phyloP scores from a whole-genome alignment of 2,888 invertebrate genomes.

The Zootermopsis nevadensis region DNA sequence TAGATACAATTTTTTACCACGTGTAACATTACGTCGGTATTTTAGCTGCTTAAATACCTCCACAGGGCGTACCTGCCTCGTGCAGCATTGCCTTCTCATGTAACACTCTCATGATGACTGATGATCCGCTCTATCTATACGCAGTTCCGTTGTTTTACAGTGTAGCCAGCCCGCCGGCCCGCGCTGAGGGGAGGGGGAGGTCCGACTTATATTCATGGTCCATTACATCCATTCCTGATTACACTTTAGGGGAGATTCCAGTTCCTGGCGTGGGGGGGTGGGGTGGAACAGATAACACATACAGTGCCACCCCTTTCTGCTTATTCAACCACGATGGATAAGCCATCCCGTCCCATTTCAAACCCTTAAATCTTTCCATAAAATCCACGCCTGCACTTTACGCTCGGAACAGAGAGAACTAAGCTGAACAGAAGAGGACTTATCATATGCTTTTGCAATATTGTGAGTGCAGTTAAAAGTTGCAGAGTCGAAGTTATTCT shows the following conservation, averaged over 20 bases:
- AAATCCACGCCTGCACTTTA: neutral
- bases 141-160: constrained; percentile 16
- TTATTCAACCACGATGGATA: constrained; percentile 41
- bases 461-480: neutral
- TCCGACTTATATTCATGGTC: constrained; percentile 39
- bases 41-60: too few species aligned
- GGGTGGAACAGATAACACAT: constrained; percentile 31
- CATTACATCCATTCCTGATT: constrained; percentile 43
- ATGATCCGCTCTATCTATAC: constrained; percentile 8
- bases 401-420: too few species aligned
- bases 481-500: neutral
- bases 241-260: constrained; percentile 34
- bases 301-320: constrained; percentile 5
- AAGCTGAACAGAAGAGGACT: neutral
- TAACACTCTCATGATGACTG: constrained; percentile 19
- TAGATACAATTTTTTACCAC: too few species aligned
- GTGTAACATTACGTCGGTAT: too few species aligned
- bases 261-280: neutral
- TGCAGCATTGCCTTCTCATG: neutral
- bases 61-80: neutral
- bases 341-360: neutral
- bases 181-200: neutral
- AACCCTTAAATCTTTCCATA: constrained; percentile 18
- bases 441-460: neutral
- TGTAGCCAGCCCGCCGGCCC: neutral